These are phyloP conservation scores for Aphrocallistes beatrix DNA, from an alignment of 37 sponge, comb jelly and placozoan genomes.

Conservation along the genomic window DNA sequence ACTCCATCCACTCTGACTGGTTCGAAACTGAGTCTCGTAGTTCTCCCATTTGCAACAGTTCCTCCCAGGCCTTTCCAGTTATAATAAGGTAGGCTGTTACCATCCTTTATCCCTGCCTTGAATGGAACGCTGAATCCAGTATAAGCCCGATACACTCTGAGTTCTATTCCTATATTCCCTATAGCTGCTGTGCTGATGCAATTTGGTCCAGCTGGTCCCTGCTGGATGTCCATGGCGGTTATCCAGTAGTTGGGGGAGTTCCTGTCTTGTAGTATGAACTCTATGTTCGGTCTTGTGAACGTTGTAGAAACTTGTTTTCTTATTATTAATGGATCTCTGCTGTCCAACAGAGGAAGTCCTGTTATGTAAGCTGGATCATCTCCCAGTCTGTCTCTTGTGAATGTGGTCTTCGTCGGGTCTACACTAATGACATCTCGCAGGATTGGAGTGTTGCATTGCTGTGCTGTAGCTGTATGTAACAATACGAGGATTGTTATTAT, in stretches of 20 bases:
- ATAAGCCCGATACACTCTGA: not conserved
- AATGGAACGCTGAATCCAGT: not conserved
- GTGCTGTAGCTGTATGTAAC: not conserved
- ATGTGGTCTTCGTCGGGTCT: not conserved
- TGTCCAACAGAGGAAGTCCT: not conserved
- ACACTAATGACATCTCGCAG: not conserved
- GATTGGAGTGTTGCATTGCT: not conserved
- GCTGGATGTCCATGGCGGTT: slow-evolving; percentile 2
- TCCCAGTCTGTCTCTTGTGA: not conserved
- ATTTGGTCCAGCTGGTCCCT: not conserved
- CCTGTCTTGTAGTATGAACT: not conserved
- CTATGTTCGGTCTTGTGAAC: not conserved
- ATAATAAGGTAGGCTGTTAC: not conserved
- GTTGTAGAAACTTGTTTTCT: not conserved
- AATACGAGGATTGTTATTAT: not conserved
- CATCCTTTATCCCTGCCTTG: not conserved
- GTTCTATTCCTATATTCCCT: not conserved
- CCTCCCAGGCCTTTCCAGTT: not conserved
- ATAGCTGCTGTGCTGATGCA: not conserved
- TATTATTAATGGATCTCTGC: not conserved
- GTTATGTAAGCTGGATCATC: not conserved
- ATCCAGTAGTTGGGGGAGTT: not conserved
- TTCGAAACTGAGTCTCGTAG: not conserved
- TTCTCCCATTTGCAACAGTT: not conserved
- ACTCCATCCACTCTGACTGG: not conserved